Conservation (phyloP, 2,797 vertebrate genomes). For the Picus viridis region DNA sequence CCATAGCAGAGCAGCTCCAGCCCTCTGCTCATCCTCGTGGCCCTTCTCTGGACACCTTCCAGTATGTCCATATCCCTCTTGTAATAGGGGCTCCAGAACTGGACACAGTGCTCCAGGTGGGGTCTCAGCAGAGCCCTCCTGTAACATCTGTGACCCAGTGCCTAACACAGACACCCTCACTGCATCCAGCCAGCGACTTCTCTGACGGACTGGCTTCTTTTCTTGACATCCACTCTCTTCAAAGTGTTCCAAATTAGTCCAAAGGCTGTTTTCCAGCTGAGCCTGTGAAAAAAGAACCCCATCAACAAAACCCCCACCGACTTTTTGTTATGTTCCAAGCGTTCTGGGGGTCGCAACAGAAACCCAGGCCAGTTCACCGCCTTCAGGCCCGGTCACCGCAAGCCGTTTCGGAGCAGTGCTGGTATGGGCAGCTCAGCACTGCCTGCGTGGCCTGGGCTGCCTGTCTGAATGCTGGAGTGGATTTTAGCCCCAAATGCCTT, state of each 20-base stretch:
- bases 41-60: no score
- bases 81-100: no score
- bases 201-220: fast-evolving
- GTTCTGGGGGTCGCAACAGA: neutral
- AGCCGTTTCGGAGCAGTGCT: neutral
- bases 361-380: neutral
- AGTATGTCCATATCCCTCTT: no score
- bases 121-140: neutral
- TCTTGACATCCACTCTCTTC: neutral
- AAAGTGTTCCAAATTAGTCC: neutral
- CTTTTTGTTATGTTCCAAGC: neutral
- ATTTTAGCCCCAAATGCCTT: slow-evolving; percentile 20
- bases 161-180: neutral
- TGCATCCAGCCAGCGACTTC: neutral
- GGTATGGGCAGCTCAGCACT: fast-evolving
- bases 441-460: neutral
- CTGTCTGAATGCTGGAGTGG: neutral
- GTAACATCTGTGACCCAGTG: neutral
- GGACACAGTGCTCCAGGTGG: no score
- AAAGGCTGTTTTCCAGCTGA: neutral
- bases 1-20: no score
- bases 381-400: neutral
- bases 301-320: neutral
- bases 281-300: neutral
- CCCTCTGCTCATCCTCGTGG: no score